These are phyloP conservation scores for Gymnarchus niloticus DNA, from an alignment of 2,113 vertebrate genomes.

Conservation along the genomic window DNA sequence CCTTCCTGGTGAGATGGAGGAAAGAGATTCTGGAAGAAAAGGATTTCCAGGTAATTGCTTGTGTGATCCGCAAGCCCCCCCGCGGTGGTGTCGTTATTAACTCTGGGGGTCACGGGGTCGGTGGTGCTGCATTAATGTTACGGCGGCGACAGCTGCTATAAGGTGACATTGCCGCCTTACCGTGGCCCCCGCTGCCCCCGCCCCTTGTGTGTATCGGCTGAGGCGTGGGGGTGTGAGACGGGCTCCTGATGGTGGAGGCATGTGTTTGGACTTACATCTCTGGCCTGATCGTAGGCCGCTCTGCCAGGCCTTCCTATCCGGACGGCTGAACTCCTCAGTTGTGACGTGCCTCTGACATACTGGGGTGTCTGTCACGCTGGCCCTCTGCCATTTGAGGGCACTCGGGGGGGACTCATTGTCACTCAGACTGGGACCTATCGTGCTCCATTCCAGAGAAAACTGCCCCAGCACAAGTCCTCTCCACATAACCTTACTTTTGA, in stretches of 20 bases:
- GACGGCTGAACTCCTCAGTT: neutral
- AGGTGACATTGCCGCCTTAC: constrained; percentile 29
- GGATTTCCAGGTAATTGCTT: constrained; percentile 79
- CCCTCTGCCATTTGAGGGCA: neutral
- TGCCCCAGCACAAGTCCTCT: neutral
- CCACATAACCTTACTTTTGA: neutral
- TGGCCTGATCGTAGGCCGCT: too few relatives aligned
- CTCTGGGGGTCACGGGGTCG: constrained; percentile 9
- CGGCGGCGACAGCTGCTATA: constrained; percentile 31
- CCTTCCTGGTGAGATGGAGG: constrained; percentile 89
- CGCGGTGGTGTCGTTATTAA: neutral
- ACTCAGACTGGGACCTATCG: neutral
- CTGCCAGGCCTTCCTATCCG: neutral
- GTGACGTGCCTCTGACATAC: neutral
- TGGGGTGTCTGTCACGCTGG: neutral
- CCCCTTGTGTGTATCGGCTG: neutral
- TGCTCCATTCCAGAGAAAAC: neutral
- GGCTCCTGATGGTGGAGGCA: neutral
- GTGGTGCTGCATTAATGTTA: constrained; percentile 20
- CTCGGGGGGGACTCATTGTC: neutral
- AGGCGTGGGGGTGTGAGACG: neutral
- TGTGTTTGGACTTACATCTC: neutral
- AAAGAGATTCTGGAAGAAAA: constrained; percentile 90
- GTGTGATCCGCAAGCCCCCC: neutral
- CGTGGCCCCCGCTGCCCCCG: neutral